Evolutionary conservation across 2,888 invertebrate genomes (phyloP).

Genomic region (Andrena chrysosceles): DNA sequence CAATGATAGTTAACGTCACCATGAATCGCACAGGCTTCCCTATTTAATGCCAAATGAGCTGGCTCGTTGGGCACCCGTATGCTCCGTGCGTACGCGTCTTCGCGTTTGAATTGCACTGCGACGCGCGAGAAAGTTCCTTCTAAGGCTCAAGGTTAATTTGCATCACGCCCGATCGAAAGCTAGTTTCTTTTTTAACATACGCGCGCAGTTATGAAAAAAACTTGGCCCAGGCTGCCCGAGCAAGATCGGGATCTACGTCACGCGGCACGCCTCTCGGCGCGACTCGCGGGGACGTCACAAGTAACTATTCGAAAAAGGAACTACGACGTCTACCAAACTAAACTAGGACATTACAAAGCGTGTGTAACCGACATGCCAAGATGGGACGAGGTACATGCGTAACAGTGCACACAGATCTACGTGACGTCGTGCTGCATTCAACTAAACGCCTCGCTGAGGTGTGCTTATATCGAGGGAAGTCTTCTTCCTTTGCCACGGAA

Average conservation of each 20-base stretch:
- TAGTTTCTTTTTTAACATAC: slow-evolving; percentile 36
- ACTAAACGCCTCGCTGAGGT: neutral
- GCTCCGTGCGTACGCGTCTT: neutral
- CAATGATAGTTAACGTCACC: neutral
- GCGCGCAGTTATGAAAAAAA: slow-evolving; percentile 14
- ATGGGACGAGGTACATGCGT: slow-evolving; percentile 22
- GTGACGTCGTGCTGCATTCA: neutral
- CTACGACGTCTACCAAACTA: neutral
- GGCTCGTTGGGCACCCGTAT: neutral
- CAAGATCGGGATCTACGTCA: neutral
- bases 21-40: slow-evolving; percentile 10
- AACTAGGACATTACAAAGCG: neutral
- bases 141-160: slow-evolving; percentile 51
- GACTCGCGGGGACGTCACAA: slow-evolving; percentile 1
- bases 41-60: neutral
- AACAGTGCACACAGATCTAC: neutral
- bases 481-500: neutral
- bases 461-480: neutral
- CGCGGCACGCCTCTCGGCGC: neutral
- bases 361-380: neutral
- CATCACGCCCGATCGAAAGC: slow-evolving; percentile 39
- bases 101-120: slow-evolving; percentile 24
- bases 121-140: slow-evolving; percentile 52
- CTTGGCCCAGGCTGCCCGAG: slow-evolving; percentile 1
- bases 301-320: neutral